phyloP scores from a whole-genome alignment of 2,888 invertebrate species.

The Dicroscelio sp. region DNA sequence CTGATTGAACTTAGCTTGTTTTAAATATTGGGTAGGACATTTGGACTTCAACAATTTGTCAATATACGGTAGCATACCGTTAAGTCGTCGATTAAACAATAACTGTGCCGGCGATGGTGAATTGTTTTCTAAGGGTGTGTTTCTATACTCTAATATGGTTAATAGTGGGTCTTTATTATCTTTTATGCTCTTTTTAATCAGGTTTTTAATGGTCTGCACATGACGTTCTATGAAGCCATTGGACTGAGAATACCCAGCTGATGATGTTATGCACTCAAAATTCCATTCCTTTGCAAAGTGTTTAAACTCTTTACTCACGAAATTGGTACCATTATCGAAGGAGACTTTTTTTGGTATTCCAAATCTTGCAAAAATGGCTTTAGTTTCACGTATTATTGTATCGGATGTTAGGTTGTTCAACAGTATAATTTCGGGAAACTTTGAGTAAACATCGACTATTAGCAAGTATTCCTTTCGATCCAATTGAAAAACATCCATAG shows the following conservation, averaged over 20 bases:
- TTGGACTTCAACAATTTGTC: constrained; percentile 29
- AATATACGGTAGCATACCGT: constrained; percentile 38
- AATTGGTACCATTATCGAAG: constrained; percentile 77
- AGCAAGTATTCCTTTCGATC: constrained; percentile 66
- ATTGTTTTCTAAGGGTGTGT: constrained; percentile 66
- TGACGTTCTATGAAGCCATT: constrained; percentile 71
- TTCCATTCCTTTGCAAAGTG: constrained; percentile 48
- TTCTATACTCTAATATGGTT: constrained; percentile 77
- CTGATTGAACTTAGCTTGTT: too few species aligned
- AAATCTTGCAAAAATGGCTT: constrained; percentile 82
- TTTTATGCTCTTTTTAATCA: constrained; percentile 68
- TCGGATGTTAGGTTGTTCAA: constrained; percentile 45
- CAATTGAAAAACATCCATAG: constrained; percentile 68
- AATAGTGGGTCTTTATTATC: constrained; percentile 63
- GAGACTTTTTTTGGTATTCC: constrained; percentile 77
- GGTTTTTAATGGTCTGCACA: constrained; percentile 78
- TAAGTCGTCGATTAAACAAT: constrained; percentile 58
- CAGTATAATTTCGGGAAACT: constrained; percentile 58
- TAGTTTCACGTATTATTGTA: constrained; percentile 40
- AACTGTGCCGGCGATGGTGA: constrained; percentile 69
- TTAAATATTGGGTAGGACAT: too few species aligned
- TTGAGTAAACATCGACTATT: constrained; percentile 71
- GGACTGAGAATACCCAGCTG: constrained; percentile 42
- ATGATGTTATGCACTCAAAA: constrained; percentile 51
- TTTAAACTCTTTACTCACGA: constrained; percentile 30